Percentiles rank a stretch among this genome's conserved stretches.
Conservation (phyloP, 2,113 vertebrate genomes). For the Misgurnus mizolepis region DNA sequence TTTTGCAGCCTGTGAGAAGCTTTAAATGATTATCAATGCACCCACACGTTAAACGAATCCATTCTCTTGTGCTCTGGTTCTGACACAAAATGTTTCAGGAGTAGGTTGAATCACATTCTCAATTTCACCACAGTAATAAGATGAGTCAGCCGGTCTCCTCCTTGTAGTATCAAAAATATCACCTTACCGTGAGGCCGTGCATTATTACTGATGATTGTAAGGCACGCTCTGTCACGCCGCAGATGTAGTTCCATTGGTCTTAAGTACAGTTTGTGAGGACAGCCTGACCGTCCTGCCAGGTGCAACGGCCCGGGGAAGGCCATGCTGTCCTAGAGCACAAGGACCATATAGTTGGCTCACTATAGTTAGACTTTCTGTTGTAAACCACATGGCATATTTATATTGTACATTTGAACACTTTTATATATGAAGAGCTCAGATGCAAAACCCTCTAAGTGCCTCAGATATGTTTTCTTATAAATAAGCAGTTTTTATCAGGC, state of each 20-base stretch:
- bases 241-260: slow-evolving; percentile 18
- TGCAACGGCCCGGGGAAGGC: slow-evolving; percentile 49
- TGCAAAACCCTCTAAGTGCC: no score
- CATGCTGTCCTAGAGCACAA: slow-evolving; percentile 40
- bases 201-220: slow-evolving; percentile 2
- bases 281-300: slow-evolving; percentile 55
- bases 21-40: slow-evolving; percentile 23
- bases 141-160: slow-evolving; percentile 35
- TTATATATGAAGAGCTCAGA: no score
- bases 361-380: background rate
- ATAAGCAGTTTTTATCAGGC: no score
- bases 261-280: slow-evolving; percentile 31
- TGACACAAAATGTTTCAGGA: slow-evolving; percentile 33
- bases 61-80: slow-evolving; percentile 23
- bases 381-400: background rate
- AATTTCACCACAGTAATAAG: slow-evolving; percentile 8
- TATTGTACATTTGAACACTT: background rate
- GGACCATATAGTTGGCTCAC: slow-evolving; percentile 10
- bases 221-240: background rate
- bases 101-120: slow-evolving; percentile 40
- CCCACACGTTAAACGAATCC: slow-evolving; percentile 36
- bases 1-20: slow-evolving; percentile 27
- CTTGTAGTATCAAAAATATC: slow-evolving; percentile 29
- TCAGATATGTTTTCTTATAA: no score
- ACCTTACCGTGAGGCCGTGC: slow-evolving; percentile 10